Conservation (phyloP, 2,113 vertebrate species). For the Melanotaenia duboulayi region DNA sequence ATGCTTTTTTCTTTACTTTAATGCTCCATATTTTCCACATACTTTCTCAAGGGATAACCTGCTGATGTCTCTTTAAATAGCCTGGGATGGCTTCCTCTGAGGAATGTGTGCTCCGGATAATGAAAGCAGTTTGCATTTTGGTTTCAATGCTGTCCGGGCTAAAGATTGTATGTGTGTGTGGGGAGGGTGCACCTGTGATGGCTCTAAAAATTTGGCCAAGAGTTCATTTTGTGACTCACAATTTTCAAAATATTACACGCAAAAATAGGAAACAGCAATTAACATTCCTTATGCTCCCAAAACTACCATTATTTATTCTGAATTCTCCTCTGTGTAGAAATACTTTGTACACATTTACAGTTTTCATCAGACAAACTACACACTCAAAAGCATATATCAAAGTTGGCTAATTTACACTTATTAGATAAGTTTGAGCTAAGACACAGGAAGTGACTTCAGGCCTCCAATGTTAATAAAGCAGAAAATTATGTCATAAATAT, state of each 20-base stretch:
- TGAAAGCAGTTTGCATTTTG: conserved; percentile 24
- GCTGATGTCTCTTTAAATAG: conserved; percentile 38
- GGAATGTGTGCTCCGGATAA: conserved; percentile 39
- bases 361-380: conserved; percentile 47
- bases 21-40: background rate
- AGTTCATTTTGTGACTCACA: background rate
- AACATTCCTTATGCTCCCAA: conserved; percentile 38
- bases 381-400: conserved; percentile 46
- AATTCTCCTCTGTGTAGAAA: conserved; percentile 63
- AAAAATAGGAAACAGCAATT: background rate
- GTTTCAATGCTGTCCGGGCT: background rate
- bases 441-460: conserved; percentile 39
- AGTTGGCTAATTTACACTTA: conserved; percentile 41
- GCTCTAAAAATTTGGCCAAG: conserved; percentile 1
- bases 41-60: background rate
- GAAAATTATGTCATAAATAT: conserved; percentile 65
- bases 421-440: conserved; percentile 47
- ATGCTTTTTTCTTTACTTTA: conserved; percentile 5
- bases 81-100: conserved; percentile 15
- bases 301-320: conserved; percentile 64
- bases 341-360: conserved; percentile 75
- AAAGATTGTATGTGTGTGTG: background rate
- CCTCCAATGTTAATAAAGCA: conserved; percentile 46
- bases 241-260: background rate
- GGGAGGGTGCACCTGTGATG: background rate